These are phyloP conservation scores for Melieria crassipennis DNA, from an alignment of 2,888 invertebrate genomes.

Conservation along the genomic window DNA sequence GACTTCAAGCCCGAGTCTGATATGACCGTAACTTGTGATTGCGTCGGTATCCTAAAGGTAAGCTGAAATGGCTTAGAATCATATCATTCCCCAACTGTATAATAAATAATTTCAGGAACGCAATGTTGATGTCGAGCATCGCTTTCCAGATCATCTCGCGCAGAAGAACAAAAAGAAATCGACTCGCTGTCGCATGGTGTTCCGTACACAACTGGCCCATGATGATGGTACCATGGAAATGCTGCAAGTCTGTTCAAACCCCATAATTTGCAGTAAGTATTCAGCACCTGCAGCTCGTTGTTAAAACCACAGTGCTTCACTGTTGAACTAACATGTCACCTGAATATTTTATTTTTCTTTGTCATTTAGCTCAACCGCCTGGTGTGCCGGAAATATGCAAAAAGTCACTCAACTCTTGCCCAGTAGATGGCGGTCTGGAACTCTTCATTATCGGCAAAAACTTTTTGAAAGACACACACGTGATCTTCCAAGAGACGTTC, in stretches of 20 bases:
- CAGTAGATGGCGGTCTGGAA: constrained; percentile 83
- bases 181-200: constrained; percentile 93
- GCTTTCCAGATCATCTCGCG: constrained; percentile 85
- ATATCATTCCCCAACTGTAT: not conserved
- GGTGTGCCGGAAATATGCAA: constrained; percentile 92
- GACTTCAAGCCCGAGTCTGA: constrained; percentile 89
- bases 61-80: not conserved
- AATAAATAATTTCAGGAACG: constrained; percentile 71
- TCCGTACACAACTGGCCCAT: constrained; percentile 83
- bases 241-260: constrained; percentile 88
- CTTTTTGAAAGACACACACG: constrained; percentile 88
- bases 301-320: not conserved
- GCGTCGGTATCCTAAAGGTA: constrained; percentile 93
- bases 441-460: constrained; percentile 91
- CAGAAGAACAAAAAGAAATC: constrained; percentile 92
- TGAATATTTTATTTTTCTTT: constrained; percentile 20
- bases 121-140: constrained; percentile 93
- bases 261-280: constrained; percentile 89
- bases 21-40: constrained; percentile 94
- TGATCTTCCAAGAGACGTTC: constrained; percentile 72
- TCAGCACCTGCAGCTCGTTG: not conserved
- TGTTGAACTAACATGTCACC: not conserved
- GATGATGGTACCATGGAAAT: constrained; percentile 83
- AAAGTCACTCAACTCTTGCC: constrained; percentile 83
- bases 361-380: constrained; percentile 82